Conservation (phyloP, 2,113 vertebrate species). For the Leuciscus idus region DNA sequence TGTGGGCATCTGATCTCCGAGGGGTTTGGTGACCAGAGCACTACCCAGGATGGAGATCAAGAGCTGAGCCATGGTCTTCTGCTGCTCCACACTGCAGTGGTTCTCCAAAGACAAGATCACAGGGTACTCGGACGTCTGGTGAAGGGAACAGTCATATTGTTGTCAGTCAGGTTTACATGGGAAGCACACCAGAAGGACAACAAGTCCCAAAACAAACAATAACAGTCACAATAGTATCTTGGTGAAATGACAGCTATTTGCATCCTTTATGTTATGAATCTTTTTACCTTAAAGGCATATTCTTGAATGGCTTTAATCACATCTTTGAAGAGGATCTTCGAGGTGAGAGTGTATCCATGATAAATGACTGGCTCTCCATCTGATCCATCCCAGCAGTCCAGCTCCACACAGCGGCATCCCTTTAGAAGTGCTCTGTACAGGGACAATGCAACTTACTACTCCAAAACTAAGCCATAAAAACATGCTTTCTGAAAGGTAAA, state of each 20-base stretch:
- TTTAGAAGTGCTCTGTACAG: constrained; percentile 86
- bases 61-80: constrained; percentile 87
- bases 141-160: neutral
- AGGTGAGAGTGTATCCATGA: constrained; percentile 95
- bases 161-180: neutral
- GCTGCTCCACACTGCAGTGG: constrained; percentile 92
- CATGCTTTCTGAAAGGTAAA: neutral
- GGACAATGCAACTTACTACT: neutral
- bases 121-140: constrained; percentile 86
- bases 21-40: constrained; percentile 81
- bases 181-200: neutral
- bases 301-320: constrained; percentile 89
- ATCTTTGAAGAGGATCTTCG: constrained; percentile 94
- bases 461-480: neutral
- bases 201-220: constrained; percentile 21
- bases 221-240: neutral
- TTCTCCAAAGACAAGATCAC: constrained; percentile 97
- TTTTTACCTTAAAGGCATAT: constrained; percentile 90
- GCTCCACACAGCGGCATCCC: constrained; percentile 94
- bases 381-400: constrained; percentile 95
- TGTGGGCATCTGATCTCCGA: constrained; percentile 78
- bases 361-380: constrained; percentile 91
- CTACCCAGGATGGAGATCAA: constrained; percentile 84
- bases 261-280: neutral
- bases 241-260: neutral